Base-by-base conservation (phyloP, 2,888 invertebrate genomes). In the Amorpha juglandis region DNA sequence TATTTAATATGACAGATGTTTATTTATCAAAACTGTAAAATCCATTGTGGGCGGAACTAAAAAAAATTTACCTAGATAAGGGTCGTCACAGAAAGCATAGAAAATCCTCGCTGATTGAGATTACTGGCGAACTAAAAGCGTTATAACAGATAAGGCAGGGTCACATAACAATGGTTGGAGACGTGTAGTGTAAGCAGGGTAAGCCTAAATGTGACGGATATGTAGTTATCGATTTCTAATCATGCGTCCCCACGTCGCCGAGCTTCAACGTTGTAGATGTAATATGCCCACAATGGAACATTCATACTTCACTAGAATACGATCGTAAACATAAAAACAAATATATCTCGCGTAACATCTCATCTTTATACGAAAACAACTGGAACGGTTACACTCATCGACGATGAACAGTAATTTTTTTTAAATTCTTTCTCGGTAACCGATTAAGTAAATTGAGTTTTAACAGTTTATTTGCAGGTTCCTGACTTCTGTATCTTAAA, bases 181-280 rank as follows among this genome's bases (percentile, higher is more conserved):
- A 88, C 85, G 81, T 80, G 76, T 80, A 79, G 83, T 80, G 80
- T 82, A 73, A 80, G 79, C 76, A 74, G 75, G 27, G 27, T 27
- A 27, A 27, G 27, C 27, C 27, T 27, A 84, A 86, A 86, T 86
- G 84, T 90, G 89, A 90, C 87, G 88, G 87, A 87, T 84, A 42
- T 42, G 42, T 58, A 80, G 80, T 87, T 90, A 92, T 91, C 86
- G 91, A 91, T 91, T 90, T 90, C 82, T 89, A 89, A 91, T 91
- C 88, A 85, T 81, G 86, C 90, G 83, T 88, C 90, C 86, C 84
- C 89, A 79, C 78, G 71, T 67, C 71, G 72, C 68, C 69, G 71
- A 70, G 62, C 66, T 63, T 38, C 33, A 27, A 48, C 19, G 19
- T 58, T 42, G 42, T 58, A 58, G 58, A 58, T 16, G 38, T 58